Base-by-base conservation (phyloP, 1,140 invertebrate species). In the Drosophila eugracilis region DNA sequence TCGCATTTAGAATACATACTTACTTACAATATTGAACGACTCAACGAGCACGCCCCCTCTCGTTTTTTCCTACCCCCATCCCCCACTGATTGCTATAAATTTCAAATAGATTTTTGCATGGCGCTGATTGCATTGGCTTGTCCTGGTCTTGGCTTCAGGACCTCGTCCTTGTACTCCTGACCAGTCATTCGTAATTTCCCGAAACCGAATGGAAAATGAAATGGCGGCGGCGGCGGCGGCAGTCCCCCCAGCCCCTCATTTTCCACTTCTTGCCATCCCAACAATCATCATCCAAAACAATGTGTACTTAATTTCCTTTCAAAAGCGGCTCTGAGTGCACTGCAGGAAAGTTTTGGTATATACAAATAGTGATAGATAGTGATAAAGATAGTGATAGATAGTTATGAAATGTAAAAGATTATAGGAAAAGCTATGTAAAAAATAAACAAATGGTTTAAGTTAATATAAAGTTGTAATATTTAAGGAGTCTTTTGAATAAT, bases 291-390 rank as follows among this genome's bases (percentile, higher is more conserved):
- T 48, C 44, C 44, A 59, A 69, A 74, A 69, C 60, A 78, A 74
- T 74, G 52, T 80, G 58, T 76, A 76, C 65, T 84, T 83, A 83
- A 83, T 83, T 83, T 83, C 75, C 79, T 78, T 72, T 63, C 50
- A 30, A 47, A 47, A 37, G 41, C 41, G 50, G 12, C 39, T 55
- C 1, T 6, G 17, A 5, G 1, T 14, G 9, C 26, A 36, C 53
- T 32, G 41, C 4, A 10, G 62, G 21, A 63, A 63, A 22, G 21
- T 15, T 22, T 22, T 3, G 19, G 6, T 7, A 15, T 2, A 3
- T n/a, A n/a, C n/a, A n/a, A n/a, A n/a, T n/a, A n/a, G n/a, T n/a
- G n/a, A n/a, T n/a, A n/a, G n/a, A n/a, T n/a, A n/a, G n/a, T n/a
- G n/a, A n/a, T n/a, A n/a, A n/a, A n/a, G n/a, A n/a, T n/a, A n/a